Conservation (phyloP, 2,888 invertebrate genomes). For the Mesorhabditis sp. region DNA sequence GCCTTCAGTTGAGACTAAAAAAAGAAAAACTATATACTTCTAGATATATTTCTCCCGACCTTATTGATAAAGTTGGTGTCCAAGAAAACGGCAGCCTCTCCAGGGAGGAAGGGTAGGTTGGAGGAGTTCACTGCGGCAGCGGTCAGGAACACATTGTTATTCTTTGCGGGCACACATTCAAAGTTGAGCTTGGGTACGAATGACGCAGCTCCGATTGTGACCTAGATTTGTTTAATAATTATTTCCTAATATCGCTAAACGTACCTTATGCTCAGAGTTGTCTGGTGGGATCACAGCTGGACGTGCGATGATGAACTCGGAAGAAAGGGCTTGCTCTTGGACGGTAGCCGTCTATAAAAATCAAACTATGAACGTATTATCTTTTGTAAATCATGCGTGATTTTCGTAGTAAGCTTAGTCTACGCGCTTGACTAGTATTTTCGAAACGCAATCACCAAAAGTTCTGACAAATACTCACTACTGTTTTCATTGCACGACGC, state of each 20-base stretch:
- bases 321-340: slow-evolving; percentile 49
- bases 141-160: slow-evolving; percentile 40
- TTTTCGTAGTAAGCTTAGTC: not conserved
- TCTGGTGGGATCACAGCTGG: slow-evolving; percentile 58
- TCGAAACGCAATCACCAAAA: not conserved
- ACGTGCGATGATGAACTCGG: slow-evolving; percentile 57
- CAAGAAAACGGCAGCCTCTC: slow-evolving; percentile 43
- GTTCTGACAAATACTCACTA: too few species aligned
- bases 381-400: too few species aligned
- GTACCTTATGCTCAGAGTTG: slow-evolving; percentile 54
- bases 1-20: slow-evolving; percentile 47
- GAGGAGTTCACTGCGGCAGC: slow-evolving; percentile 41
- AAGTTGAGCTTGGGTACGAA: slow-evolving; percentile 57
- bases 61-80: slow-evolving; percentile 45
- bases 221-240: slow-evolving; percentile 17
- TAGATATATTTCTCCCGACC: slow-evolving; percentile 12
- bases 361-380: not conserved
- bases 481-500: too few species aligned
- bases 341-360: slow-evolving; percentile 19
- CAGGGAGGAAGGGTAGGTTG: slow-evolving; percentile 38
- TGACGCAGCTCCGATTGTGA: slow-evolving; percentile 58
- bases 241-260: not conserved
- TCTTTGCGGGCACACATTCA: slow-evolving; percentile 57
- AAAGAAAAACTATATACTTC: not conserved
- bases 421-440: not conserved